Conservation (phyloP, 2,797 vertebrate genomes). For the Caiman crocodilus region DNA sequence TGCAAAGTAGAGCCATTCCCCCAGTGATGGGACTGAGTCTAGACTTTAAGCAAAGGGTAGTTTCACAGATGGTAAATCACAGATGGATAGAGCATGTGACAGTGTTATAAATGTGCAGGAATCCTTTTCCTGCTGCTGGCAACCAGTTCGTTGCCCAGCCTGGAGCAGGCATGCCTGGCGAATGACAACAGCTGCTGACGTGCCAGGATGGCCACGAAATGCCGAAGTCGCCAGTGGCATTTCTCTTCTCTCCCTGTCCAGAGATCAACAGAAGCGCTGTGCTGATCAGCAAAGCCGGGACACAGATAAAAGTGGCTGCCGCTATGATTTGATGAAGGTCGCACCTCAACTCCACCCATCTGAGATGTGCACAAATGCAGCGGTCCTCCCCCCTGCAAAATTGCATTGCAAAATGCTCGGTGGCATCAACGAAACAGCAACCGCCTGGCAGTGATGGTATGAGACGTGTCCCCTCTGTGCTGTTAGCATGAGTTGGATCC, state of each 20-base stretch:
- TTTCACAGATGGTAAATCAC: accelerated
- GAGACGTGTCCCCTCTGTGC: neutral
- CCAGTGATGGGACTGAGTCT: accelerated
- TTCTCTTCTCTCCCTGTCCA: neutral
- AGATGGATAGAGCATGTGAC: accelerated
- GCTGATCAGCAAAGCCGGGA: neutral
- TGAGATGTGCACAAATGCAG: no score
- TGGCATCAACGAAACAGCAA: neutral
- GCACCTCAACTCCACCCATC: no score
- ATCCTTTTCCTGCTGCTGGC: neutral
- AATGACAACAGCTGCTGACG: accelerated
- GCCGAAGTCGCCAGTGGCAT: neutral
- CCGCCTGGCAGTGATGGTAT: neutral
- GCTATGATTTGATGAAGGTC: neutral
- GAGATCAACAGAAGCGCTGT: neutral
- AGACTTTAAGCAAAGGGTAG: accelerated
- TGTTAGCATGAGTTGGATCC: neutral
- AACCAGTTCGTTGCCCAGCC: accelerated
- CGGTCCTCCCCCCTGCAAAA: neutral
- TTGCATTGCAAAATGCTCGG: neutral
- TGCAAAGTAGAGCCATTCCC: accelerated
- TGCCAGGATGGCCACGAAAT: neutral
- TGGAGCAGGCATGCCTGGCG: accelerated
- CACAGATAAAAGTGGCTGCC: no score
- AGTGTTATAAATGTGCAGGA: neutral